Conservation (phyloP, 2,113 vertebrate genomes). For the Oncorhynchus kisutch region DNA sequence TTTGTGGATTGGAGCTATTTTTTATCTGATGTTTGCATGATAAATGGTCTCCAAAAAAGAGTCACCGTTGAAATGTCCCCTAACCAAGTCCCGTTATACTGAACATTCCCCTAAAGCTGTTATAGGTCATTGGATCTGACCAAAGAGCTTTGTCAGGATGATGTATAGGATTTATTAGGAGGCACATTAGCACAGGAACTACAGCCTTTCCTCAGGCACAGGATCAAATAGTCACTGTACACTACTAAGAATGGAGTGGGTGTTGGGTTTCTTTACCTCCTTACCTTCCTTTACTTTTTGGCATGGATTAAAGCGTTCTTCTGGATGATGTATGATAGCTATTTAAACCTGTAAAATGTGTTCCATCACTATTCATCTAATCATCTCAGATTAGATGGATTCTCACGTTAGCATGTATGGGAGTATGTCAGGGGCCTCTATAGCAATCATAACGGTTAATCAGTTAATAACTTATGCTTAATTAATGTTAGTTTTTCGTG, state of each 20-base stretch:
- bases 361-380: no score
- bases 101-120: neutral
- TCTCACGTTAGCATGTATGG: no score
- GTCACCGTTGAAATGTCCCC: conserved; percentile 9
- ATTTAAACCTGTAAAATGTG: conserved; percentile 35
- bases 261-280: conserved; percentile 36
- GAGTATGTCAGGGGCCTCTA: no score
- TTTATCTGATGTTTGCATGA: conserved; percentile 4
- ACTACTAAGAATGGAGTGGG: conserved; percentile 23
- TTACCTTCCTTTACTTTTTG: neutral
- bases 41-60: conserved; percentile 12
- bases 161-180: conserved; percentile 50
- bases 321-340: conserved; percentile 12
- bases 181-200: conserved; percentile 39
- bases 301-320: no score
- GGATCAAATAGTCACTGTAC: conserved; percentile 38
- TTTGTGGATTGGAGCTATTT: conserved; percentile 4
- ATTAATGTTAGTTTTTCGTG: no score
- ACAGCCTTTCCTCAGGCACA: conserved; percentile 25
- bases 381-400: no score
- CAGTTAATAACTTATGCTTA: no score
- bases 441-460: no score
- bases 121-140: conserved; percentile 7
- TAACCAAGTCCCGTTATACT: no score
- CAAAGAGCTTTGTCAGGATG: conserved; percentile 21